phyloP scores from a whole-genome alignment of 2,888 invertebrate genomes.

The Gymnocheta viridis region DNA sequence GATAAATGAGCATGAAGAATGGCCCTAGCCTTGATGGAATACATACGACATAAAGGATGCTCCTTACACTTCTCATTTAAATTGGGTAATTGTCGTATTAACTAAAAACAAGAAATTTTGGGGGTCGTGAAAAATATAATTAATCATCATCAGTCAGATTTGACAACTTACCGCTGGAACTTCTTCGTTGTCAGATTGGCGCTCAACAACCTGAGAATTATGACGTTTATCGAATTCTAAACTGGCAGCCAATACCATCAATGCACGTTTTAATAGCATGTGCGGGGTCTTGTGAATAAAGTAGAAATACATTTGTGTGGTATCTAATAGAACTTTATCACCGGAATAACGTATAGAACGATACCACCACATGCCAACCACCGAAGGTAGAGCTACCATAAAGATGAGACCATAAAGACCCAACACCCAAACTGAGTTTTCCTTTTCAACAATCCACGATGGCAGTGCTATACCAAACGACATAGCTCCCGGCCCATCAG shows the following conservation, averaged over 20 bases:
- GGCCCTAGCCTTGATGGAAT: constrained; percentile 96
- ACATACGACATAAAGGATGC: constrained; percentile 93
- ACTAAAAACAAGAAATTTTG: constrained; percentile 82
- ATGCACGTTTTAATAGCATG: constrained; percentile 96
- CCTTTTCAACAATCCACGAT: constrained; percentile 99
- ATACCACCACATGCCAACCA: constrained; percentile 99
- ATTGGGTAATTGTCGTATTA: constrained; percentile 95
- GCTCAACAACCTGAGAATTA: constrained; percentile 96
- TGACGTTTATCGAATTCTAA: constrained; percentile 97
- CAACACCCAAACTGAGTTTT: constrained; percentile 98
- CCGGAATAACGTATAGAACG: constrained; percentile 98
- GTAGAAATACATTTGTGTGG: constrained; percentile 97
- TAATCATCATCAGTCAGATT: not conserved
- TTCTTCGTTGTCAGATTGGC: constrained; percentile 97
- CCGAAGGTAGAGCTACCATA: constrained; percentile 97
- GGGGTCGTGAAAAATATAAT: not conserved
- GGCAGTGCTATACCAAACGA: constrained; percentile 99
- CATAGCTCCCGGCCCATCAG: constrained; percentile 99
- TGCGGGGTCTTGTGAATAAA: constrained; percentile 98
- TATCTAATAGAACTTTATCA: constrained; percentile 97
- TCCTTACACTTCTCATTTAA: constrained; percentile 98
- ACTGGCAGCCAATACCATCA: constrained; percentile 98
- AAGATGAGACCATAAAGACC: constrained; percentile 97
- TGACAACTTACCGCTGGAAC: constrained; percentile 89
- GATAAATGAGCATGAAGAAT: constrained; percentile 97